Percentiles rank a stretch among this genome's conserved stretches.
These are phyloP conservation scores for Thera obeliscata DNA, from an alignment of 2,888 invertebrate genomes.

Conservation along the genomic window DNA sequence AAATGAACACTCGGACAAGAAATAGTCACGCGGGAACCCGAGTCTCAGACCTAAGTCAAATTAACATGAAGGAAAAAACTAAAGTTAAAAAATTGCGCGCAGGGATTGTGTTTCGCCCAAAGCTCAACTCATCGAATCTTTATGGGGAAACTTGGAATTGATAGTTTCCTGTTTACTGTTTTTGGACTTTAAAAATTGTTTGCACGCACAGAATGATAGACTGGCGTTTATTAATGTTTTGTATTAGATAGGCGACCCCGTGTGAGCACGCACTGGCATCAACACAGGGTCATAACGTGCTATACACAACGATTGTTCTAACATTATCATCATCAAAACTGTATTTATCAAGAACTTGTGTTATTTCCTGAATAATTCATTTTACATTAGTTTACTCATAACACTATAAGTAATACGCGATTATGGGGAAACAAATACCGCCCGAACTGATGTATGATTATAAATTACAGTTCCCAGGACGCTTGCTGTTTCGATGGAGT, in stretches of 20 bases:
- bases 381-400: constrained; percentile 65
- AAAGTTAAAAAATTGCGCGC: constrained; percentile 63
- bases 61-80: constrained; percentile 60
- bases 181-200: constrained; percentile 72
- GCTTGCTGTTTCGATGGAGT: constrained; percentile 53
- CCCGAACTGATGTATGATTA: constrained; percentile 60
- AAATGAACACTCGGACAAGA: constrained; percentile 61
- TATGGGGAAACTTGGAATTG: constrained; percentile 78
- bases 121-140: constrained; percentile 71
- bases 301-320: constrained; percentile 64
- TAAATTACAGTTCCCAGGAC: constrained; percentile 50
- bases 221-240: constrained; percentile 63
- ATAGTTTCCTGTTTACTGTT: constrained; percentile 77
- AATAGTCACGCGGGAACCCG: constrained; percentile 53
- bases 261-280: constrained; percentile 72
- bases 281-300: constrained; percentile 68
- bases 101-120: constrained; percentile 58
- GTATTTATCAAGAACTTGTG: constrained; percentile 64
- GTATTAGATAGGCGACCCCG: constrained; percentile 52
- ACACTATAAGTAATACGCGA: constrained; percentile 64
- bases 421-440: constrained; percentile 57
- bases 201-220: constrained; percentile 73
- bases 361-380: constrained; percentile 77
- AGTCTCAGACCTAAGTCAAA: constrained; percentile 55
- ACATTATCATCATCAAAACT: constrained; percentile 57